These are phyloP conservation scores for Anadara kagoshimensis DNA, from an alignment of 1,140 invertebrate genomes.

Conservation along the genomic window DNA sequence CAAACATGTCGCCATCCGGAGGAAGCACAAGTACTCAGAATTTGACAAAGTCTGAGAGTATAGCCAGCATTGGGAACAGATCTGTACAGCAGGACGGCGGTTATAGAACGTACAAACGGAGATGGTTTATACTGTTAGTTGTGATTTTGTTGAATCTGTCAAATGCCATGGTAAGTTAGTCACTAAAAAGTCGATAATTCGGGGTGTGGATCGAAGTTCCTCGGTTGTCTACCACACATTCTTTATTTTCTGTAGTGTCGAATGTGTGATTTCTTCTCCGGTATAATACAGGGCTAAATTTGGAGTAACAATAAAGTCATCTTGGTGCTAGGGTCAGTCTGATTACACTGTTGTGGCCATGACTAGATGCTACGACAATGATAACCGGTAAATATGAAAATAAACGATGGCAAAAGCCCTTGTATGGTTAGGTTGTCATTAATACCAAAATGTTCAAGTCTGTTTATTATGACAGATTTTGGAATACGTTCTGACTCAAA, in stretches of 20 bases:
- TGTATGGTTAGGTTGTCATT: too few species aligned
- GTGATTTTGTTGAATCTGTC: slow-evolving; percentile 73
- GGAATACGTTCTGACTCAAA: too few species aligned
- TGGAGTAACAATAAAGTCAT: too few species aligned
- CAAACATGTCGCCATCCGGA: slow-evolving; percentile 19
- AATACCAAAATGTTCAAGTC: too few species aligned
- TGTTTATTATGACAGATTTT: too few species aligned
- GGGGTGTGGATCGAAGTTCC: not conserved
- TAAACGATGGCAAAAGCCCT: too few species aligned
- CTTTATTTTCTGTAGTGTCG: not conserved
- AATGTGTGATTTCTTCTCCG: too few species aligned
- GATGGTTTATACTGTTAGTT: slow-evolving; percentile 74
- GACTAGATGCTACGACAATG: too few species aligned
- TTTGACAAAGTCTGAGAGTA: not conserved
- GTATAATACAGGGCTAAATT: too few species aligned
- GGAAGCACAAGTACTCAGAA: not conserved
- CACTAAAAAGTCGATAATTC: slow-evolving; percentile 4
- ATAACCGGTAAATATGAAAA: too few species aligned
- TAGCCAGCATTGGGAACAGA: not conserved
- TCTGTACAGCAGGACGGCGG: not conserved
- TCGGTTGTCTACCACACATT: not conserved
- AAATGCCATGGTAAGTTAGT: slow-evolving; percentile 73
- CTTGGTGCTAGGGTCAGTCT: too few species aligned
- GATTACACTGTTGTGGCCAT: too few species aligned
- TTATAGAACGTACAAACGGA: slow-evolving; percentile 64